Evolutionary conservation across 1,140 invertebrate genomes (phyloP).

Genomic region (Procambarus virginalis): DNA sequence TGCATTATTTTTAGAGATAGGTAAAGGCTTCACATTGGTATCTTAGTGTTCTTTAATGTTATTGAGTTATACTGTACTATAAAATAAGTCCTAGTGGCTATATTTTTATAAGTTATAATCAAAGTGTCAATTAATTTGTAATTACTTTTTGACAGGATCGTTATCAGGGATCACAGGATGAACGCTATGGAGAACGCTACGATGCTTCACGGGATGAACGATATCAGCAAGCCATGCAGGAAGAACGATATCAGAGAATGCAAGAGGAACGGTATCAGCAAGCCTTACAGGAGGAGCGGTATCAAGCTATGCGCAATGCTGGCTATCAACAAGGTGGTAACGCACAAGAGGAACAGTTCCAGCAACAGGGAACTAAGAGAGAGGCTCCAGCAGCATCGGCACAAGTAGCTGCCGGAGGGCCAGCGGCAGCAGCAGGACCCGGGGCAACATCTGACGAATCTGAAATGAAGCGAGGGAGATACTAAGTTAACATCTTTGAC

Average conservation of each 20-base stretch:
- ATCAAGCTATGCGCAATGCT: not conserved
- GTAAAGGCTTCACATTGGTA: too few species aligned
- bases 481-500: not conserved
- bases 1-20: too few species aligned
- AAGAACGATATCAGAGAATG: not conserved
- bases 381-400: not conserved
- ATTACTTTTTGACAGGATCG: not conserved
- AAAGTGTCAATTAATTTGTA: too few species aligned
- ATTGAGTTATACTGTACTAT: too few species aligned
- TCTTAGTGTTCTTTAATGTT: too few species aligned
- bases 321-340: slow-evolving; percentile 2
- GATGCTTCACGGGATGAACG: not conserved
- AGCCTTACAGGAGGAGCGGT: slow-evolving; percentile 5
- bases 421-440: not conserved
- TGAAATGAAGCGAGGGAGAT: slow-evolving; percentile 15
- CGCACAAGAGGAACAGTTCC: too few species aligned
- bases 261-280: slow-evolving; percentile 12
- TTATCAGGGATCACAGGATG: slow-evolving; percentile 2
- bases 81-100: too few species aligned
- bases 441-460: not conserved
- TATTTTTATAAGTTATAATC: too few species aligned
- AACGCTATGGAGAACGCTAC: slow-evolving; percentile 23
- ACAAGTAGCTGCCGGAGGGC: not conserved
- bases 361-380: slow-evolving; percentile 31
- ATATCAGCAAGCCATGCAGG: not conserved